Evolutionary conservation across 1,140 invertebrate species (phyloP), one percentile per base, ranked within the genome.

Genomic region (Sarcophaga peregrina): DNA sequence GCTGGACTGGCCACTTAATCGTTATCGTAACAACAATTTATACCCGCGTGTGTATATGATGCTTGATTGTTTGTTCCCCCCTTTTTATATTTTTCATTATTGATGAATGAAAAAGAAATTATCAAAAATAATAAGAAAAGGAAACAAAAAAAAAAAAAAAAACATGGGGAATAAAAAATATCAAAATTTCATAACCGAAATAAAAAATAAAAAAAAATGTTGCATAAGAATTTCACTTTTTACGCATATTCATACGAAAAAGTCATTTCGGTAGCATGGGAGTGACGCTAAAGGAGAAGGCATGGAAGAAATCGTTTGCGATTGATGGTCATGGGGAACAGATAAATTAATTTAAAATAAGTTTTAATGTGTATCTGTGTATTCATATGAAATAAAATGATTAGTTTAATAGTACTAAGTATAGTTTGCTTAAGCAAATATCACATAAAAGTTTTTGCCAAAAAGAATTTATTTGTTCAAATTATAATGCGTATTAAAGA

Each of bases 81-180:
- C n/a, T n/a, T n/a, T 58, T 13, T 58, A 58, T 58, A 13, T n/a
- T 58, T 37, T 58, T 58, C 13, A 15, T 58, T 58, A 15, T 58
- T 58, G 54, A 58, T 58, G 13, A 58, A 58, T 58, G 54, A 58
- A 58, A 58, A 58, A 58, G 54, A 58, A 58, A 58, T 58, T 58
- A 58, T 58, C 15, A 58, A 58, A 58, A 58, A n/a, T 58, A 58
- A 58, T 58, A 58, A 58, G n/a, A 58, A 58, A 58, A 58, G 13
- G 54, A 58, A 58, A 58, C n/a, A n/a, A n/a, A n/a, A 37, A 37
- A 37, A 2, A 37, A 37, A 37, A 37, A 37, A 37, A 4, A 15
- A n/a, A n/a, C 13, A 15, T 58, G 52, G 13, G 13, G n/a, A 13
- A 58, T 58, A 58, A 58, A n/a, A n/a, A n/a, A 15, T n/a, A 58